A percentile compares a stretch with the other conserved stretches of the same genome.
Conservation (phyloP, 35 echinoderm and acorn worm genomes). For the Eucidaris tribuloides region DNA sequence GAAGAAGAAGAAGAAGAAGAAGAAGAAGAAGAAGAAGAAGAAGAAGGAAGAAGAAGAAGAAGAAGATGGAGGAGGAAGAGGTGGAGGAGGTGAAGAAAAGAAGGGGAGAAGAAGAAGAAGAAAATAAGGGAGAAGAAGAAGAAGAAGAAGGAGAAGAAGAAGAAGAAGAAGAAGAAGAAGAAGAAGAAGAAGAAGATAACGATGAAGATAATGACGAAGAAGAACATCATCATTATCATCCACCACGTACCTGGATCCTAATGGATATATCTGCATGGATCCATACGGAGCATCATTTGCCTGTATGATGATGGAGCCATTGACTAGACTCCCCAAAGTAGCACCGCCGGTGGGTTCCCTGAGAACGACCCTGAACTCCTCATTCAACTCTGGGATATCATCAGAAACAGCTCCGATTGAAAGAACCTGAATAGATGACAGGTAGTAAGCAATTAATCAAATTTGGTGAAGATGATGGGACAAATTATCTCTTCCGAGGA, state of each 20-base stretch:
- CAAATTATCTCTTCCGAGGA: too few species aligned
- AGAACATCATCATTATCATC: too few species aligned
- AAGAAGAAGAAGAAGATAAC: neutral
- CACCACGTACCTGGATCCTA: constrained; percentile 44
- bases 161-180: neutral
- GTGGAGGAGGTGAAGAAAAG: neutral
- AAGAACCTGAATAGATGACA: constrained; percentile 61
- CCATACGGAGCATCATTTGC: constrained; percentile 94
- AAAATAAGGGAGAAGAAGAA: neutral
- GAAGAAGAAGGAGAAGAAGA: neutral
- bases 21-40: neutral
- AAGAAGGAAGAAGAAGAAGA: neutral
- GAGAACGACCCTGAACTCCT: constrained; percentile 62
- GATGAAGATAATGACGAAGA: neutral
- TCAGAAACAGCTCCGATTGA: constrained; percentile 72
- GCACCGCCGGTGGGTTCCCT: constrained; percentile 72
- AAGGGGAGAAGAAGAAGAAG: neutral
- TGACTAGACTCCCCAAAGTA: constrained; percentile 37
- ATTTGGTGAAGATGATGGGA: too few species aligned
- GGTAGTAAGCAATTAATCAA: too few species aligned
- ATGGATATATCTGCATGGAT: constrained; percentile 79
- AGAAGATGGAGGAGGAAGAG: neutral
- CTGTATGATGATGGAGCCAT: constrained; percentile 69
- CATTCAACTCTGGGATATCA: constrained; percentile 62
- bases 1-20: neutral